Conservation (phyloP, 2,113 vertebrate species). For the Cyanistes caeruleus region DNA sequence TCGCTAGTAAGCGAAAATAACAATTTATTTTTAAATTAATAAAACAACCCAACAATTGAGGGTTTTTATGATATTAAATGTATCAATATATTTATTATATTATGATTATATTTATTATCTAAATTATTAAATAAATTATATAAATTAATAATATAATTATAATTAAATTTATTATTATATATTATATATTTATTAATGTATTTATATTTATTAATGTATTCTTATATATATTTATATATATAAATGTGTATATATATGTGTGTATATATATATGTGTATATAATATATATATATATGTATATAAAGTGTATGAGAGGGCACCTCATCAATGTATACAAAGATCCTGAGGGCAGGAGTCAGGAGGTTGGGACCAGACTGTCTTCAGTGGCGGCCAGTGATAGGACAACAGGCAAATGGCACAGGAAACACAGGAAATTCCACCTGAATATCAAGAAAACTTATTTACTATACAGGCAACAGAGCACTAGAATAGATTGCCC, state of each 20-base stretch:
- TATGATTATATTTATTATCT: no score
- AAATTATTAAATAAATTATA: no score
- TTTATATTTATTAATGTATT: no score
- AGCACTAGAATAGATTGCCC: neutral
- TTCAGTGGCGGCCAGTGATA: neutral
- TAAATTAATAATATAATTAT: no score
- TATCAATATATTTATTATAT: neutral
- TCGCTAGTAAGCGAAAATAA: neutral
- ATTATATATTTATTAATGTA: neutral
- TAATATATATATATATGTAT: neutral
- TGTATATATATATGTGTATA: no score
- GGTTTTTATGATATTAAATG: neutral
- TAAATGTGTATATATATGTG: neutral
- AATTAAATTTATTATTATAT: neutral
- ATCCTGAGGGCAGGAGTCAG: neutral
- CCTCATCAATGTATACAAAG: rapidly evolving
- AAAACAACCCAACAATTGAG: neutral
- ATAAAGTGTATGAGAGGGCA: no score
- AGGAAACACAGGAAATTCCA: neutral
- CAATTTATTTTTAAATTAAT: neutral
- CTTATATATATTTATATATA: no score
- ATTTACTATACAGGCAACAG: neutral
- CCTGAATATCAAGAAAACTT: neutral
- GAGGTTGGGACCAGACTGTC: neutral
- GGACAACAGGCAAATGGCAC: neutral